phyloP scores from a whole-genome alignment of 1,140 invertebrate species.

The Megalopta genalis region DNA sequence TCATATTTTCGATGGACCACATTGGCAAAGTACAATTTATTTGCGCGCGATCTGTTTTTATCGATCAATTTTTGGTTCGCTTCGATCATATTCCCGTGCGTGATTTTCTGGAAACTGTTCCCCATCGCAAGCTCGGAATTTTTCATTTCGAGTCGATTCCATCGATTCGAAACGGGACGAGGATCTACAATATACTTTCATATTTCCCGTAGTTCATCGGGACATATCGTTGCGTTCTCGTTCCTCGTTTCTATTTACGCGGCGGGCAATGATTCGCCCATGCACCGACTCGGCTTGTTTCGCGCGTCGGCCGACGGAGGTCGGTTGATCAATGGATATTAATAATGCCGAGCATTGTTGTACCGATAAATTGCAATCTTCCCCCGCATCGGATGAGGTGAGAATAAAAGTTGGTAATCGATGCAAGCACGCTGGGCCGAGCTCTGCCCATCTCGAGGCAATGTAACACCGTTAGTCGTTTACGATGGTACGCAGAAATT shows the following conservation, averaged over 20 bases:
- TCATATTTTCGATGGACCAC: neutral
- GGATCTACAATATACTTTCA: constrained; percentile 33
- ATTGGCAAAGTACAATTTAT: constrained; percentile 1
- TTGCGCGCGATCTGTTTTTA: neutral
- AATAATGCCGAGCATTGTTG: constrained; percentile 64
- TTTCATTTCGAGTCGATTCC: constrained; percentile 29
- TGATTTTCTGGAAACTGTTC: neutral
- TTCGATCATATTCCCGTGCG: neutral
- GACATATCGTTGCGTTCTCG: constrained; percentile 9
- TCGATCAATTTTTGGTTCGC: neutral
- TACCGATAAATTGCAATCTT: constrained; percentile 64
- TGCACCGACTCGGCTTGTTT: constrained; percentile 12
- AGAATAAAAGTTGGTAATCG: constrained; percentile 61
- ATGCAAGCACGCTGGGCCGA: constrained; percentile 14
- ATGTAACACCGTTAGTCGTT: neutral
- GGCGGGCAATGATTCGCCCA: constrained; percentile 13
- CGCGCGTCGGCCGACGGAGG: constrained; percentile 9
- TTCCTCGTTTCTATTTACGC: constrained; percentile 22
- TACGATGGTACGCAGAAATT: too few species aligned
- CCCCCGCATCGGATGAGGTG: constrained; percentile 35
- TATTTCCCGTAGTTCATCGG: constrained; percentile 38
- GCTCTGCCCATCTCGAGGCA: too few species aligned
- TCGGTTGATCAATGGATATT: constrained; percentile 70
- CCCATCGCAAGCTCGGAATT: neutral
- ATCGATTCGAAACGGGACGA: neutral